Conservation (phyloP, 2,888 invertebrate genomes). For the Hypomecis atomaria region DNA sequence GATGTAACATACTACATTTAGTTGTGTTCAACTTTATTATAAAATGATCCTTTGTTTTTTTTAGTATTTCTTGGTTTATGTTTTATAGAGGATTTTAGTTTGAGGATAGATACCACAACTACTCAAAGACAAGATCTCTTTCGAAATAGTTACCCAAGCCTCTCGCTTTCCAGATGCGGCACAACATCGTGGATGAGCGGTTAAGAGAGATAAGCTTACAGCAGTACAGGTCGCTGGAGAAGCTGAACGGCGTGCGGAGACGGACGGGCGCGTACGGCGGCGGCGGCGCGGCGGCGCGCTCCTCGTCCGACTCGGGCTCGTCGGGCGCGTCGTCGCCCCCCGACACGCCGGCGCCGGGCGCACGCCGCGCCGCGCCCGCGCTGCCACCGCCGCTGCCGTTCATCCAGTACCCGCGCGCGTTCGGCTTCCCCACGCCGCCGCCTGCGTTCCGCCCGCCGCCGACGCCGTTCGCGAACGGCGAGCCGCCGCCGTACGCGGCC, state of each 20-base stretch:
- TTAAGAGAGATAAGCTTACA: conserved; percentile 84
- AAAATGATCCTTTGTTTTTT: too few species aligned
- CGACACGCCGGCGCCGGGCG: conserved; percentile 67
- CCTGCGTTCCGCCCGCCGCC: conserved; percentile 74
- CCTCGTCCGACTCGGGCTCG: conserved; percentile 78
- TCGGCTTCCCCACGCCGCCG: conserved; percentile 73
- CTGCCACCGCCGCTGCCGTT: conserved; percentile 63
- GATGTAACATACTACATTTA: too few species aligned
- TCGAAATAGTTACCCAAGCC: not conserved
- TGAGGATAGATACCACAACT: too few species aligned
- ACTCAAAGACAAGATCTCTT: too few species aligned
- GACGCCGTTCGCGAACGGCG: conserved; percentile 78
- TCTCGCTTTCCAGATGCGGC: conserved; percentile 79
- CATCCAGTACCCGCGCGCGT: conserved; percentile 71
- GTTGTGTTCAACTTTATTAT: too few species aligned
- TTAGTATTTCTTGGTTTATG: too few species aligned
- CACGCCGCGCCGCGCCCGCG: conserved; percentile 59
- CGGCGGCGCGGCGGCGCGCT: conserved; percentile 68
- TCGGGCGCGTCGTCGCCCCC: conserved; percentile 75
- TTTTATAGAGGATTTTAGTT: too few species aligned
- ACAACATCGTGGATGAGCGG: conserved; percentile 86
- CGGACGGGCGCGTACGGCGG: conserved; percentile 67
- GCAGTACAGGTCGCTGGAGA: conserved; percentile 84
- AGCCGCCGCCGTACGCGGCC: conserved; percentile 75
- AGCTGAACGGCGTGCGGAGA: conserved; percentile 83